Base-by-base conservation (phyloP, 2,797 vertebrate species). In the Ispidina picta region DNA sequence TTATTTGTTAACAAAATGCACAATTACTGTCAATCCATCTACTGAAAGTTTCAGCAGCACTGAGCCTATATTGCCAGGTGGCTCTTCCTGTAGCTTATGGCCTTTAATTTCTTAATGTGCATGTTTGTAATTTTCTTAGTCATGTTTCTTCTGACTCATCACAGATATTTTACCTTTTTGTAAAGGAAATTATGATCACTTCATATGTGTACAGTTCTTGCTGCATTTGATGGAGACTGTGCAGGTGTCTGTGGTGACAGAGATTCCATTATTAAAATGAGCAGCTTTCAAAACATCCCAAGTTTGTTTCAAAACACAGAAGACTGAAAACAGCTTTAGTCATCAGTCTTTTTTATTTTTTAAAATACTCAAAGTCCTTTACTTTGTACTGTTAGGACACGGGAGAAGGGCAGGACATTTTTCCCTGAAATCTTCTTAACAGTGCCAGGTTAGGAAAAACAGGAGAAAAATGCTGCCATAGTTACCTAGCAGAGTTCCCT, bases 241-340 rank as follows among this genome's bases (percentile, higher is more conserved):
- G 91, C 83, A 92, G 72, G 81, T 88, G 83, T 95, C 68, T 93
- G 79, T 93, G 73, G 60, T 92, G 91, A 93, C 92, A 95, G 72
- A 52, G 51, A 29, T 86, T 54, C 71, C 22, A 15, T 72, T 81
- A 56, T 88, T 84, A 72, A 83, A 90, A 88, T 43, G 29, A 83
- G 44, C 51, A 88, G 31, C 71, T 92, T 92, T 92, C 81, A 74
- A 90, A 90, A 73, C 55, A 91, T 72, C 72, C 44, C 48, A n/a
- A 51, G 39, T 92, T 95, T 91, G 79, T 92, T 92, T 77, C 69
- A 56, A 89, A 95, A 85, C 39, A 84, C 16, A 8, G 28, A 75
- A 84, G 52, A 37, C 29, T 84, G 22, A 81, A 92, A 69, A 37
- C 12, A 17, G 15, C 1, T n/a, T 84, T 80, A 88, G 25, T 86